Evolutionary conservation across 2,113 vertebrate species (phyloP).

Genomic region (Bujurquina vittata): DNA sequence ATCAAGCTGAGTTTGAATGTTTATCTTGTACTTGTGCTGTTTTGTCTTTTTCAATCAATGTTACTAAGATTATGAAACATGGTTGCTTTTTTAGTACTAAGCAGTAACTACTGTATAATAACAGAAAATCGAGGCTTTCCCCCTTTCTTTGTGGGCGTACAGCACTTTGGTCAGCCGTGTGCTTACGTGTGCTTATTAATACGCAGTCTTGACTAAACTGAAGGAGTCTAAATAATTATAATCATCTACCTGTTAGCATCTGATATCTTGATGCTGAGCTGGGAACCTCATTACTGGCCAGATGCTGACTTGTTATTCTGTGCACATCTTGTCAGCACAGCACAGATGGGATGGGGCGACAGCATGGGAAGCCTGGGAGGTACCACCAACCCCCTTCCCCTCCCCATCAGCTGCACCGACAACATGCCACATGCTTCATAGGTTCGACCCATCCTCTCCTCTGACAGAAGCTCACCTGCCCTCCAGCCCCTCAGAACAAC

Average conservation of each 20-base stretch:
- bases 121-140: not conserved
- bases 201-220: constrained; percentile 23
- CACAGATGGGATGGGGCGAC: constrained; percentile 74
- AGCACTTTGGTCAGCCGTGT: not conserved
- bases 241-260: constrained; percentile 61
- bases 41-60: not conserved
- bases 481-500: constrained; percentile 61
- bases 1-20: not conserved
- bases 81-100: not conserved
- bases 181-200: not conserved
- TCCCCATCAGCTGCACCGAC: constrained; percentile 59
- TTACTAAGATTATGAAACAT: not conserved
- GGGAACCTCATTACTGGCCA: constrained; percentile 60
- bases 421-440: constrained; percentile 63
- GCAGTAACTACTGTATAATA: not conserved
- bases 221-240: constrained; percentile 18
- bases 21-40: not conserved
- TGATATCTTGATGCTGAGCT: constrained; percentile 62
- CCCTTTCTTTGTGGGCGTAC: not conserved
- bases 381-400: constrained; percentile 62
- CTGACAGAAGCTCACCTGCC: constrained; percentile 68
- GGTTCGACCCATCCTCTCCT: constrained; percentile 47
- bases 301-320: constrained; percentile 72
- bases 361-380: constrained; percentile 64
- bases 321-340: constrained; percentile 52